Evolutionary conservation across 2,888 invertebrate genomes (phyloP), one percentile per base, ranked within the genome.

Genomic region (Cryptocheilus praepositus): DNA sequence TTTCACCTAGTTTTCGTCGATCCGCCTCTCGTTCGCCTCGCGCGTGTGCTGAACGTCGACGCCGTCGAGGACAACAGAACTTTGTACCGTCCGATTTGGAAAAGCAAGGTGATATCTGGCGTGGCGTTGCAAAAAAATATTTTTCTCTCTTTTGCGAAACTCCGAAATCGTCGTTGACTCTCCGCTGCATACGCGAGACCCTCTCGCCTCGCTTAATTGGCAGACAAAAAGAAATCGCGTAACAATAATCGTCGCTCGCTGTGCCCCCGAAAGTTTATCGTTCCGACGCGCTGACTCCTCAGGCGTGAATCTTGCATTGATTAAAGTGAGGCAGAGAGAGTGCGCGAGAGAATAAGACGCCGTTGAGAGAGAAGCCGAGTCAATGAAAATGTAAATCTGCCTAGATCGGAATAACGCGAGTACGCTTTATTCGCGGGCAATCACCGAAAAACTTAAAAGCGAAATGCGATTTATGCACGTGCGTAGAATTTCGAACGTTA

Each of bases 241-340:
- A 71, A 67, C 62, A 71, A 68, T 62, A 69, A 79, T 77, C 79
- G 56, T 63, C 18, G 54, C 13, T 36, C 56, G 43, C 60, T 36
- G 53, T 70, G 74, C 71, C 67, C 53, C 77, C 74, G 69, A 78
- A 79, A 78, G 78, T 78, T 78, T 74, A 78, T 78, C 78, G 56
- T 57, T 21, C 43, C 11, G 36, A 53, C 15, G 16, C 22, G 25
- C 19, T 21, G 44, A 7, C n/a, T 46, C 45, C 16, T 46, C 36
- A 49, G 25, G 19, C 28, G 15, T 13, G 60, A 60, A 18, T 60
- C 51, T 19, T n/a, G 22, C 16, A 43, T 25, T 43, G 43, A 60
- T 54, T 44, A 18, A 16, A 49, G 49, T 49, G 18, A 49, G 16
- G 15, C 45, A 8, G 18, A 36, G 36, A 1, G 36, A 36, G 13